Base-by-base conservation (phyloP, 2,113 vertebrate species). In the Ophiodon elongatus region DNA sequence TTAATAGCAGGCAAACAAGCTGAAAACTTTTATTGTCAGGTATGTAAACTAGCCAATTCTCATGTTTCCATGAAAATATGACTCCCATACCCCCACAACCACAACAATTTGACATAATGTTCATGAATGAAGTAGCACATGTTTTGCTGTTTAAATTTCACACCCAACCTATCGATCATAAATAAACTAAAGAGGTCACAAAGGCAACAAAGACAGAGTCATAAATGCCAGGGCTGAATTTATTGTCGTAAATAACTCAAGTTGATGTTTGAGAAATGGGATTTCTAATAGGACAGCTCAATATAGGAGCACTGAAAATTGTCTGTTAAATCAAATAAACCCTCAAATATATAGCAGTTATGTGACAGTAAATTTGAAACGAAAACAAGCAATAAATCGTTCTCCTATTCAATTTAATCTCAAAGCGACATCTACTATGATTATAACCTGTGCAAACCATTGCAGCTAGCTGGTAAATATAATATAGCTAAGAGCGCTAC, bases 1-100 rank as follows among this genome's bases (percentile, higher is more conserved):
- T 64, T 71, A 59, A 79, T 11, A 64, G 21, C 65, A 50, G 66
- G 69, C 33, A 84, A 77, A 88, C 59, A 82, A 54, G 52, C 50
- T 50, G 73, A 60, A 33, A 70, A 81, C 37, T 35, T 72, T 50
- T 31, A 74, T 57, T 80, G 52, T 64, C 21, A 65, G 47, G 31
- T 13, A 72, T 73, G 19, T 73, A 31, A 54, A 68, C 45, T 15
- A 8, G 14, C 1, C 21, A 27, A 14, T 21, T 52, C 23, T 23
- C 23, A 23, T 63, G 13, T 77, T 29, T 33, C n/a, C 6, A 9
- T 35, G 27, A 72, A 57, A 66, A 66, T 21, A 8, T 27, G 1
- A 56, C 43, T 62, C 8, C 43, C 31, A 41, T 0, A 8, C 31
- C 25, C 2, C 9, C 6, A 25, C 14, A 29, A 11, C 19, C 2